These are phyloP conservation scores for Melieria crassipennis DNA, from an alignment of 2,888 invertebrate genomes.

Conservation along the genomic window DNA sequence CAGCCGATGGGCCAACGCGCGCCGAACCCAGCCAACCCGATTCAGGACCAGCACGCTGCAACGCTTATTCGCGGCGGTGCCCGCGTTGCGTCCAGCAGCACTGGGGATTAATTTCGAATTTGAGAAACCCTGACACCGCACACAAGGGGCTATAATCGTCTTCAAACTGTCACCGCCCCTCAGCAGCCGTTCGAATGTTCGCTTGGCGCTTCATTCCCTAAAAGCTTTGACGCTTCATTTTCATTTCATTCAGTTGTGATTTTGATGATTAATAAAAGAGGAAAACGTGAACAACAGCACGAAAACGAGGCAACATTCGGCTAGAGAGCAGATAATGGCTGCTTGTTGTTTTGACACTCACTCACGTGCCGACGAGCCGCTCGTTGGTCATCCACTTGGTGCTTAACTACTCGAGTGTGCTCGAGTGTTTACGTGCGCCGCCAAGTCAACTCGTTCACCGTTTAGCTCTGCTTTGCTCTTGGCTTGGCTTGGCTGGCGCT, in stretches of 20 bases:
- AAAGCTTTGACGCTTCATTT: slow-evolving; percentile 21
- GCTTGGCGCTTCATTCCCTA: neutral
- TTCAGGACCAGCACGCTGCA: neutral
- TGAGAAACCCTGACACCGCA: slow-evolving; percentile 8
- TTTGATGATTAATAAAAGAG: slow-evolving; percentile 40
- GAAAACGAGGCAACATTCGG: slow-evolving; percentile 9
- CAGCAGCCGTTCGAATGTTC: no score
- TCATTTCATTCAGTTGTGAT: slow-evolving; percentile 48
- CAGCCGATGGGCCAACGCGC: neutral
- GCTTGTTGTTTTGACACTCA: slow-evolving; percentile 23
- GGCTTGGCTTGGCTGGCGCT: neutral
- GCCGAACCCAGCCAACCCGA: neutral
- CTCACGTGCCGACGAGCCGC: slow-evolving; percentile 2
- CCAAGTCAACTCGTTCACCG: no score
- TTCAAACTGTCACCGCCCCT: no score
- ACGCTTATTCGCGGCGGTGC: neutral
- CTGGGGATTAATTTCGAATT: slow-evolving; percentile 24
- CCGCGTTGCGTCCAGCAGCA: neutral
- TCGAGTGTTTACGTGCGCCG: slow-evolving; percentile 14
- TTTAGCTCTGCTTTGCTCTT: no score
- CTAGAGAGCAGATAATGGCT: slow-evolving; percentile 33
- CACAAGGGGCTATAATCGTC: neutral
- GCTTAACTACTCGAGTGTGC: slow-evolving; percentile 11
- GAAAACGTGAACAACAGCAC: neutral
- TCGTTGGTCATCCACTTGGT: slow-evolving; percentile 1